Evolutionary conservation across 2,113 vertebrate genomes (phyloP).

Genomic region (Lophius piscatorius): DNA sequence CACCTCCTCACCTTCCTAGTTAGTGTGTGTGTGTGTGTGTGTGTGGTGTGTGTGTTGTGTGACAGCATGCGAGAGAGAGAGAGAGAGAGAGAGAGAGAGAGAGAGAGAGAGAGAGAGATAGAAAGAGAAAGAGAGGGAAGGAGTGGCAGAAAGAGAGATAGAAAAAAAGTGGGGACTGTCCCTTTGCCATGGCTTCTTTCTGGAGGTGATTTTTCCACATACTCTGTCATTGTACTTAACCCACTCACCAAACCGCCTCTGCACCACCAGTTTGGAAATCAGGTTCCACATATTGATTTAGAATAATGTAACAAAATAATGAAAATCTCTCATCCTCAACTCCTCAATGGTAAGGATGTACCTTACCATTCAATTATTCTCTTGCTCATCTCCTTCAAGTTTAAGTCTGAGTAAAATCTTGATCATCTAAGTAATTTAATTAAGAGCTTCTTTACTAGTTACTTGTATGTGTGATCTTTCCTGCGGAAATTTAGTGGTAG

Average conservation of each 20-base stretch:
- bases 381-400: not conserved
- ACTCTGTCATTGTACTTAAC: constrained; percentile 61
- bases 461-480: not conserved
- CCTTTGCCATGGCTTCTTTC: constrained; percentile 41
- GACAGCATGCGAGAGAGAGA: constrained; percentile 20
- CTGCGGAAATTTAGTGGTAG: not conserved
- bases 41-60: constrained; percentile 17
- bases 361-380: not conserved
- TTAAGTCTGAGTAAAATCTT: not conserved
- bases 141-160: constrained; percentile 8
- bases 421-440: not conserved
- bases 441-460: not conserved
- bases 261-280: no score
- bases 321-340: no score
- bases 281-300: no score
- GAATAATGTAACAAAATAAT: no score
- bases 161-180: constrained; percentile 57
- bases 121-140: no score
- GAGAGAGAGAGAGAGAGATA: constrained; percentile 10
- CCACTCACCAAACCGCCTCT: constrained; percentile 64
- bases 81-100: constrained; percentile 10
- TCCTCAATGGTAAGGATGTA: no score
- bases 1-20: constrained; percentile 60
- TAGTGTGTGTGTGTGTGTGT: constrained; percentile 20
- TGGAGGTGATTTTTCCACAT: constrained; percentile 68